Percentiles rank a stretch among this genome's conserved stretches.
These are phyloP conservation scores for Amphiura filiformis DNA, from an alignment of 35 echinoderm and acorn worm genomes.

Conservation along the genomic window DNA sequence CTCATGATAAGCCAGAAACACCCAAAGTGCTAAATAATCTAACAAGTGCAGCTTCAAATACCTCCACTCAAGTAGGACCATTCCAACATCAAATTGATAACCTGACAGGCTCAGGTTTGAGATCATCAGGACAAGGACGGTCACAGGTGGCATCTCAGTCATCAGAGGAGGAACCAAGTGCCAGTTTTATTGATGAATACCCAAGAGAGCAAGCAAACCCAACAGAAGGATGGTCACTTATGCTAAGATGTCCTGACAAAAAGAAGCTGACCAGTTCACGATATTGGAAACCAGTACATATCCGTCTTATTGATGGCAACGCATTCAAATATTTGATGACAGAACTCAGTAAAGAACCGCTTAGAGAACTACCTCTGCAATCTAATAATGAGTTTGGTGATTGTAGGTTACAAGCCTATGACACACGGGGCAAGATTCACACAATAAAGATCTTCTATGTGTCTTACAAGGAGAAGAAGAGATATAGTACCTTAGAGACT, in stretches of 20 bases:
- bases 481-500: constrained; percentile 23
- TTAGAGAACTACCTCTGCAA: constrained; percentile 88
- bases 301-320: constrained; percentile 77
- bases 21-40: constrained; percentile 3
- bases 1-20: background rate
- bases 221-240: constrained; percentile 72
- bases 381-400: constrained; percentile 78
- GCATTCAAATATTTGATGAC: constrained; percentile 66
- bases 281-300: constrained; percentile 79
- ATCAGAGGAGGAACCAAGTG: background rate
- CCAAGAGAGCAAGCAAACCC: constrained; percentile 50
- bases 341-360: constrained; percentile 55
- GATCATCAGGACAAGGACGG: constrained; percentile 27
- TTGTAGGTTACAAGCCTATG: constrained; percentile 62
- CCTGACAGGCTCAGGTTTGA: constrained; percentile 29
- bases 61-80: background rate
- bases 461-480: constrained; percentile 84
- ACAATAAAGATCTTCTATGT: constrained; percentile 88
- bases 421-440: constrained; percentile 85
- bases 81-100: constrained; percentile 20
- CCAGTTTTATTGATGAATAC: constrained; percentile 68
- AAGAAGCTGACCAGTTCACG: constrained; percentile 86
- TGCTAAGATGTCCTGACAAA: constrained; percentile 85
- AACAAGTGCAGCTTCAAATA: constrained; percentile 4
- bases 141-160: background rate